These are phyloP conservation scores for Thermophis baileyi DNA, from an alignment of 2,113 vertebrate genomes.

Conservation along the genomic window DNA sequence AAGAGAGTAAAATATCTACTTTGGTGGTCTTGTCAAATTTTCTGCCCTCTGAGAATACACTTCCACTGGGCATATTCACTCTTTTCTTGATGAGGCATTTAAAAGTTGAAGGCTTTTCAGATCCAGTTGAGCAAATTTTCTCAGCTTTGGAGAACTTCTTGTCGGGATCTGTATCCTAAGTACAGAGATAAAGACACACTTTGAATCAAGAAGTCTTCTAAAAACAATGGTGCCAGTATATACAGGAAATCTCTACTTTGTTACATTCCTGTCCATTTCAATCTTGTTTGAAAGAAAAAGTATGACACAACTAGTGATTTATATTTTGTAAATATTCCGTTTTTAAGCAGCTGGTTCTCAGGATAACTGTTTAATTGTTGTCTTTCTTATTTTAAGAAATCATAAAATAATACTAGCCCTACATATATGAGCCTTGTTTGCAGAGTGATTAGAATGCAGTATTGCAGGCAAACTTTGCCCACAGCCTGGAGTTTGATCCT, in stretches of 20 bases:
- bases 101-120: neutral
- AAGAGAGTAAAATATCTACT: neutral
- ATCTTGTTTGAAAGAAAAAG: neutral
- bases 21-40: neutral
- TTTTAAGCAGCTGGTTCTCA: neutral
- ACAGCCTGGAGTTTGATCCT: neutral
- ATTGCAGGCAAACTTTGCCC: neutral
- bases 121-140: neutral
- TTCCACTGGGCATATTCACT: neutral
- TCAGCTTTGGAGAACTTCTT: neutral
- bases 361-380: neutral
- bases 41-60: neutral
- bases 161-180: neutral
- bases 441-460: neutral
- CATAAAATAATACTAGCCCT: neutral
- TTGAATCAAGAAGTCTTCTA: neutral
- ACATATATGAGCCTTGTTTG: neutral
- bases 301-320: neutral
- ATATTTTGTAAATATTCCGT: neutral
- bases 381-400: neutral
- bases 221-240: neutral
- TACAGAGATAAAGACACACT: neutral
- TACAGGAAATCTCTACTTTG: neutral
- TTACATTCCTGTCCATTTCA: neutral
- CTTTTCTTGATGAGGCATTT: constrained; percentile 7